Evolutionary conservation across 2,113 vertebrate species (phyloP), one percentile per base, ranked within the genome.

Genomic region (Brachyhypopomus occidentalis): DNA sequence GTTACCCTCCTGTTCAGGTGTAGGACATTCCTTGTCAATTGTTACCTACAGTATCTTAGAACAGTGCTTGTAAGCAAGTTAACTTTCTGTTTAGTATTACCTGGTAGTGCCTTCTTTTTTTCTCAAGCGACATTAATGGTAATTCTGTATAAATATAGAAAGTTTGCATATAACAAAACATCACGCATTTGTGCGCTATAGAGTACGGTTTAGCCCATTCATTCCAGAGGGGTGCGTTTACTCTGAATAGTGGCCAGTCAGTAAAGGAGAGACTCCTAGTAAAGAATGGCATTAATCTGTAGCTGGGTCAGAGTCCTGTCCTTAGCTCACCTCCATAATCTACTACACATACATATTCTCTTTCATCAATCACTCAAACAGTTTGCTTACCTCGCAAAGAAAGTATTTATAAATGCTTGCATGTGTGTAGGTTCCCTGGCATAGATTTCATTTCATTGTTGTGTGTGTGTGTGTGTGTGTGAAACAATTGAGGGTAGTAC

Each of bases 281-380:
- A 70, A 79, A 77, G 58, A 59, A 36, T 70, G 38, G 38, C 69
- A 59, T 79, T 79, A 56, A 80, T 75, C 52, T 67, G n/a, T 73
- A 77, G 77, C 72, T 86, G 77, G 82, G 85, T 86, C 72, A 83
- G 52, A 2, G 52, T 78, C 22, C 78, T 86, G 79, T 84, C 85
- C 83, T 82, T 74, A 84, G 34, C 62, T 84, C 67, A 84, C 77
- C 77, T 80, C 66, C 63, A 73, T 66, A 27, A 23, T 63, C 73
- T 25, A 30, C 72, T 45, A 55, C 73, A 63, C 71, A 80, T 75
- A 75, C 27, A 63, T 30, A 66, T 74, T 66, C 73, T 30, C 72
- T 27, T 30, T 64, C 30, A n/a, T 58, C 72, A 56, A 34, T 60
- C 25, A 45, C 62, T 81, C 62, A 67, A 81, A 55, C 79, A 58